phyloP scores from a whole-genome alignment of 1,140 invertebrate genomes.

The Drosophila miranda region DNA sequence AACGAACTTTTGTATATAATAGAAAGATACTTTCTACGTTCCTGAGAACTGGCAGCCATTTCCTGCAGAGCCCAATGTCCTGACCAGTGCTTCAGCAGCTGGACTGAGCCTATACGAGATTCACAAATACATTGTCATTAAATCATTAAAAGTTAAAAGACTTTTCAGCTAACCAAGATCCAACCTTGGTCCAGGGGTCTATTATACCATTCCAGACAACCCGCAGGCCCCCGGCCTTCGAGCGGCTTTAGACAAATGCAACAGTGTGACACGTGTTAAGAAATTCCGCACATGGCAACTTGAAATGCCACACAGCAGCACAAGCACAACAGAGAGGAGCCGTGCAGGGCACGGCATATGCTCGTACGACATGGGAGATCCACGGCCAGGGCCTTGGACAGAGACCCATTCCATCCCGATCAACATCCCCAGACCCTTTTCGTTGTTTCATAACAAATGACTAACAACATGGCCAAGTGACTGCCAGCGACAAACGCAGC shows the following conservation, averaged over 20 bases:
- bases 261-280: slow-evolving; percentile 71
- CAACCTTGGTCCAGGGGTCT: slow-evolving; percentile 6
- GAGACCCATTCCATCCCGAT: slow-evolving; percentile 5
- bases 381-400: slow-evolving; percentile 25
- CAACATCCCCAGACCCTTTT: slow-evolving; percentile 48
- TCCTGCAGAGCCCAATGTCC: no score
- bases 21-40: no score
- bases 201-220: slow-evolving; percentile 23
- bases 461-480: slow-evolving; percentile 70
- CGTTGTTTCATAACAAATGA: slow-evolving; percentile 76
- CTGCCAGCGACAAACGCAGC: slow-evolving; percentile 63
- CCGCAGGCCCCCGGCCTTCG: slow-evolving; percentile 1
- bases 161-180: slow-evolving; percentile 1
- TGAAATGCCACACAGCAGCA: slow-evolving; percentile 69
- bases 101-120: neutral
- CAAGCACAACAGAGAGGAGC: slow-evolving; percentile 1
- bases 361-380: slow-evolving; percentile 45
- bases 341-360: slow-evolving; percentile 43
- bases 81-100: neutral
- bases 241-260: slow-evolving; percentile 51
- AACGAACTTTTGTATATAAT: no score
- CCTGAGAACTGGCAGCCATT: neutral
- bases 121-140: slow-evolving; percentile 9
- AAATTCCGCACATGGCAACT: slow-evolving; percentile 71
- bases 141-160: slow-evolving; percentile 14